Evolutionary conservation across 2,888 invertebrate genomes (phyloP).

Genomic region (Xylocampa areola): DNA sequence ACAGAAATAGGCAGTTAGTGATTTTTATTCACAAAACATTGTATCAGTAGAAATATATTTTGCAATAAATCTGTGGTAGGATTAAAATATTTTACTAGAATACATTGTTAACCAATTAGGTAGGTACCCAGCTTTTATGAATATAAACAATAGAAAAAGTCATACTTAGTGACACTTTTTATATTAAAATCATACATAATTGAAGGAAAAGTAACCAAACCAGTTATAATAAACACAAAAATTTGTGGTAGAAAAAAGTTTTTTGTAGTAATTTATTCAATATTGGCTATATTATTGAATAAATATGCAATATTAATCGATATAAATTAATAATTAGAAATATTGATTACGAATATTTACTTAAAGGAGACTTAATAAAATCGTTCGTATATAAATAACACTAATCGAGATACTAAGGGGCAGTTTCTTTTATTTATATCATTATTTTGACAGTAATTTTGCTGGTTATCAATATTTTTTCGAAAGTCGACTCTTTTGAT

Average conservation of each 20-base stretch:
- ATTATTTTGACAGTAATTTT: slow-evolving; percentile 47
- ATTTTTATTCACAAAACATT: too few relatives aligned
- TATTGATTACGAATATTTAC: slow-evolving; percentile 27
- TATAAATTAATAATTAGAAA: slow-evolving; percentile 47
- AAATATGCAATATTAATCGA: slow-evolving; percentile 38
- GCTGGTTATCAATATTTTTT: slow-evolving; percentile 35
- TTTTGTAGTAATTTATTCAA: slow-evolving; percentile 30
- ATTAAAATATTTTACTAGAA: too few relatives aligned
- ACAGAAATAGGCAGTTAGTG: too few relatives aligned
- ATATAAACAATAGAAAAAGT: too few relatives aligned
- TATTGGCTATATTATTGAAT: slow-evolving; percentile 22
- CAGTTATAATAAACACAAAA: neutral
- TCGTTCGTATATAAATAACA: slow-evolving; percentile 39
- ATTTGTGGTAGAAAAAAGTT: neutral
- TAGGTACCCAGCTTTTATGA: too few relatives aligned
- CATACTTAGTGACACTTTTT: too few relatives aligned
- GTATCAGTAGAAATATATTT: too few relatives aligned
- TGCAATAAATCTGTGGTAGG: too few relatives aligned
- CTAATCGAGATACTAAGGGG: slow-evolving; percentile 40
- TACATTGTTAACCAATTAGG: too few relatives aligned
- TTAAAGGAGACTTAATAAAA: slow-evolving; percentile 34
- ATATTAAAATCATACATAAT: neutral
- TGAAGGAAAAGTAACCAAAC: neutral
- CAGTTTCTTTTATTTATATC: slow-evolving; percentile 41
- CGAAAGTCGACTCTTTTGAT: slow-evolving; percentile 39